Percentiles rank a stretch among this genome's conserved stretches.
Evolutionary conservation across 2,888 invertebrate genomes (phyloP).

Genomic region (Caenorhabditis sp.): DNA sequence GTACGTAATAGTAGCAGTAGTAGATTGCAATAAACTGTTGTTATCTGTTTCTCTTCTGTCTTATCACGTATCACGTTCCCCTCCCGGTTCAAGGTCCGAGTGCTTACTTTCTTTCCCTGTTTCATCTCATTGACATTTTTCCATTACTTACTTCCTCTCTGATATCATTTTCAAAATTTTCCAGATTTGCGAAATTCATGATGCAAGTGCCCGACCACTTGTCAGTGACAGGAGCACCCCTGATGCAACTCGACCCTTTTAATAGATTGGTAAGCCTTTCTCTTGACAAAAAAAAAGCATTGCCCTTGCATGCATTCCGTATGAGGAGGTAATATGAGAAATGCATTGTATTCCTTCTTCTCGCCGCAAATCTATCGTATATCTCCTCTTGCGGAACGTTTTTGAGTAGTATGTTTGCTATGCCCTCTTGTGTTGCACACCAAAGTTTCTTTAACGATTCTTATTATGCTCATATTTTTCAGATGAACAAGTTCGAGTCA

Average conservation of each 20-base stretch:
- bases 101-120: conserved; percentile 25
- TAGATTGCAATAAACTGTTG: conserved; percentile 36
- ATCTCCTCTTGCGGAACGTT: not conserved
- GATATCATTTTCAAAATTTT: conserved; percentile 5
- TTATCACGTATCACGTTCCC: conserved; percentile 22
- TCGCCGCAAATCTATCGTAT: not conserved
- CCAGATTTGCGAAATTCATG: conserved; percentile 27
- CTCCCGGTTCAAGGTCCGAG: conserved; percentile 57
- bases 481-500: conserved; percentile 57
- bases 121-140: not conserved
- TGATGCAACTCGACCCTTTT: conserved; percentile 53
- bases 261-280: conserved; percentile 48
- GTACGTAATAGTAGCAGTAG: conserved; percentile 31
- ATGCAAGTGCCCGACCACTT: conserved; percentile 66
- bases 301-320: not conserved
- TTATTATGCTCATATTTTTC: conserved; percentile 4
- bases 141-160: too few species aligned
- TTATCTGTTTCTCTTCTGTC: conserved; percentile 29
- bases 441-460: not conserved
- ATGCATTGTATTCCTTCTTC: conserved; percentile 1
- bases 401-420: not conserved
- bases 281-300: not conserved
- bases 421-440: not conserved
- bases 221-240: conserved; percentile 60
- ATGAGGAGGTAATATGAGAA: not conserved